Base-by-base conservation (phyloP, 2,888 invertebrate genomes). In the Tinea trinotella region DNA sequence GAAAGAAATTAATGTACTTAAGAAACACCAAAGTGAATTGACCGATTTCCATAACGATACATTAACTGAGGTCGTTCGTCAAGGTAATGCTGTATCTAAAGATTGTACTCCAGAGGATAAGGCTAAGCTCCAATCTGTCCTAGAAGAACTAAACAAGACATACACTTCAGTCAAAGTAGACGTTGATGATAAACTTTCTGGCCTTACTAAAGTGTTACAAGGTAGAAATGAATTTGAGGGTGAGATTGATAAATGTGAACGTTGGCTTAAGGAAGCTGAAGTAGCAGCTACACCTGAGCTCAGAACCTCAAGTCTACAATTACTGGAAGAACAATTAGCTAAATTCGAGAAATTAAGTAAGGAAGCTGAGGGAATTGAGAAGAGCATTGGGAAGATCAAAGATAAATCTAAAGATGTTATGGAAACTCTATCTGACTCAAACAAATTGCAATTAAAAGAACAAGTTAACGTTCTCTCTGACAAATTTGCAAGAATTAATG, bases 181-280 rank as follows among this genome's bases (percentile, higher is more conserved):
- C 65, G 90, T 92, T 20, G 88, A 89, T 54, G 91, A 92, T 55
- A 93, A 93, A 63, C 88, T 92, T 57, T 88, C 90, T 56, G 89
- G 90, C 0, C 75, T 96, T 19, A 89, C 88, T 35, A 93, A 93
- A 75, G 83, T 94, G 9, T 77, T 95, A 9, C 91, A 92, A 70
- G 91, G 92, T 10, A 89, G 97, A 57, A 93, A 90, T 64, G 89
- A 92, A 49, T 95, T 96, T 63, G 97, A 98, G 76, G 88, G 88
- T 44, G 92, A 94, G 57, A 88, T 94, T 50, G 92, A 93, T 56
- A 91, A 92, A 64, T 92, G 95, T 67, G 91, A 93, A 59, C 91
- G 93, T 62, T 98, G 97, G 97, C 84, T 97, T 35, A 93, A 94
- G 61, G 94, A 97, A 78, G 95, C 95, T 20, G 96, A 97, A 74